Percentiles rank a stretch among this genome's conserved stretches.
phyloP scores from a whole-genome alignment of 2,797 vertebrate species.

The Neopelma chrysocephalum region DNA sequence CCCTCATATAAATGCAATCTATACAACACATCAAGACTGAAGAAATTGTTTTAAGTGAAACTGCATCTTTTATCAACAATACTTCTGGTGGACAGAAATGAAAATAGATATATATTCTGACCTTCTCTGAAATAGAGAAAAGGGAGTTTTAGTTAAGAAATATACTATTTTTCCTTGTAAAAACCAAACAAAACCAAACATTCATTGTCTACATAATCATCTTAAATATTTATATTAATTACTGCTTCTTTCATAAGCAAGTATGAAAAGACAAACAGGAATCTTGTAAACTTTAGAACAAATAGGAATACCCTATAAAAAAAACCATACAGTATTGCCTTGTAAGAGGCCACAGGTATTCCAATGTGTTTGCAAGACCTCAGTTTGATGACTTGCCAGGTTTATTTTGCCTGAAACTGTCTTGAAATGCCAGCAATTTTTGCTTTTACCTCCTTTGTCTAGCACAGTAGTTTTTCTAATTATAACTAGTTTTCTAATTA shows the following conservation, averaged over 20 bases:
- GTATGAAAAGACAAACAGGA: not conserved
- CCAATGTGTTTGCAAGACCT: not conserved
- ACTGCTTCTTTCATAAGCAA: not conserved
- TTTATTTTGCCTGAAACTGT: not conserved
- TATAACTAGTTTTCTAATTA: not conserved
- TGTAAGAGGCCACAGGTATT: not conserved
- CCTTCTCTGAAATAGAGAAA: not conserved
- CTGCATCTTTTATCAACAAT: not conserved
- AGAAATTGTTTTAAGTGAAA: not conserved
- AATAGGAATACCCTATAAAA: not conserved
- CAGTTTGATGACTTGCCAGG: not conserved
- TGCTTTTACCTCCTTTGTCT: not conserved
- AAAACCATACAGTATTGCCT: not conserved
- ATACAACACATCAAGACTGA: not conserved
- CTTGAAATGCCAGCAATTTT: not conserved
- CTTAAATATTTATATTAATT: not conserved
- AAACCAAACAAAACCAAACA: not conserved
- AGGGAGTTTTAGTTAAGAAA: not conserved
- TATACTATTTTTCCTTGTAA: not conserved
- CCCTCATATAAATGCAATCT: not conserved
- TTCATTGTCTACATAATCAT: not conserved
- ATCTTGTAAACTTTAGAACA: not conserved
- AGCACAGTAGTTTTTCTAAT: not conserved
- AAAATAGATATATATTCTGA: not conserved
- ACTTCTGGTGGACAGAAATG: not conserved